A percentile compares a stretch with the other conserved stretches of the same genome.
Conservation (phyloP, 2,797 vertebrate species). For the Lepilemur septentrionalis region DNA sequence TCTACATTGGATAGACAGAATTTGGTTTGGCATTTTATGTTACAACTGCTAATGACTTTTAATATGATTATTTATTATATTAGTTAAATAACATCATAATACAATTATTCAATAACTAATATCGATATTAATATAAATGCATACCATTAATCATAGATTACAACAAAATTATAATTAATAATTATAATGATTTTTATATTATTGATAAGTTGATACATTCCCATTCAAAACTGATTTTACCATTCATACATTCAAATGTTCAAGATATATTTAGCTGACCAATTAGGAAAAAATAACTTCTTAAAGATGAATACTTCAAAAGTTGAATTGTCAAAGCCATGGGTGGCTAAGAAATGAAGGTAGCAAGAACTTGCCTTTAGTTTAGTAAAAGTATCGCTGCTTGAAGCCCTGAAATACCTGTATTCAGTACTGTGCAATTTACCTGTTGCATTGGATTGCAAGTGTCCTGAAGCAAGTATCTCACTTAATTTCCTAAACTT, state of each 20-base stretch:
- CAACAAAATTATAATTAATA: neutral
- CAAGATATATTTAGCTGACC: neutral
- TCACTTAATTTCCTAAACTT: neutral
- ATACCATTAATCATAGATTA: neutral
- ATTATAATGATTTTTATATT: neutral
- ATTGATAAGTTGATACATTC: neutral
- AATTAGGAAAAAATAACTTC: neutral
- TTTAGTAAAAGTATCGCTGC: neutral
- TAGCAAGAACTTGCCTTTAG: neutral
- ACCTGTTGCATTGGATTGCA: neutral
- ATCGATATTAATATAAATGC: neutral
- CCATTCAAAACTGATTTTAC: neutral
- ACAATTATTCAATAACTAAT: neutral
- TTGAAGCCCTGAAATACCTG: neutral
- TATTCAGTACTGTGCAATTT: neutral
- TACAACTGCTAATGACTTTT: neutral
- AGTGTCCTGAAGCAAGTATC: neutral
- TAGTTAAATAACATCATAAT: neutral
- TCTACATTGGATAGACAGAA: neutral
- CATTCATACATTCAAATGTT: neutral
- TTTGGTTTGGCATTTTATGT: neutral
- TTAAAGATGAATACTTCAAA: neutral
- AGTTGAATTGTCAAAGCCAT: neutral
- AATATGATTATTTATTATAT: neutral
- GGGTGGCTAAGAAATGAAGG: neutral